These are phyloP conservation scores for Heteropelma amictum DNA, from an alignment of 2,888 invertebrate species.

Conservation along the genomic window DNA sequence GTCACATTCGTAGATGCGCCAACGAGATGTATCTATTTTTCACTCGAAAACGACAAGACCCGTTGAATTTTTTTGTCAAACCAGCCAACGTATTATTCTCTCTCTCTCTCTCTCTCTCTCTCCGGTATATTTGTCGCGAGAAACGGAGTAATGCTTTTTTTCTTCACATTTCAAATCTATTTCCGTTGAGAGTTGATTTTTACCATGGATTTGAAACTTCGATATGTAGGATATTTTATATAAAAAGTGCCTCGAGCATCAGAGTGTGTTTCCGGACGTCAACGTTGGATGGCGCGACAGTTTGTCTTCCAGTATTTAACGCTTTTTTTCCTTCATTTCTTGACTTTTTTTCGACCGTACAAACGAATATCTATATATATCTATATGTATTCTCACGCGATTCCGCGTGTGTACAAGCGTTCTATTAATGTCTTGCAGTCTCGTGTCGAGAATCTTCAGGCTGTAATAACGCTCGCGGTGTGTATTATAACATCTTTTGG, in stretches of 20 bases:
- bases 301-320: slow-evolving; percentile 9
- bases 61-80: slow-evolving; percentile 9
- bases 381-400: slow-evolving; percentile 11
- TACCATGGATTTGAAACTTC: not conserved
- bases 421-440: slow-evolving; percentile 55
- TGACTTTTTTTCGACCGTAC: slow-evolving; percentile 23
- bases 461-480: slow-evolving; percentile 48
- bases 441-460: slow-evolving; percentile 40
- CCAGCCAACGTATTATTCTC: not conserved
- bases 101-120: not conserved
- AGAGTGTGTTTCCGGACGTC: not conserved
- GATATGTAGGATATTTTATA: not conserved
- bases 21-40: slow-evolving; percentile 36
- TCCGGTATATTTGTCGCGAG: too few relatives aligned
- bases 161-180: slow-evolving; percentile 1
- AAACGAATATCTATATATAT: slow-evolving; percentile 35
- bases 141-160: too few relatives aligned
- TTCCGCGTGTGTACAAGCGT: slow-evolving; percentile 44
- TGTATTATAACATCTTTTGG: slow-evolving; percentile 52
- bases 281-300: slow-evolving; percentile 6
- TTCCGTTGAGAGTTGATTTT: slow-evolving; percentile 8
- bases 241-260: not conserved
- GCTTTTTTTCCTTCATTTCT: not conserved
- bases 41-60: slow-evolving; percentile 27
- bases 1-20: slow-evolving; percentile 11